Conservation (phyloP, 2,888 invertebrate genomes). For the Mystacides longicornis region DNA sequence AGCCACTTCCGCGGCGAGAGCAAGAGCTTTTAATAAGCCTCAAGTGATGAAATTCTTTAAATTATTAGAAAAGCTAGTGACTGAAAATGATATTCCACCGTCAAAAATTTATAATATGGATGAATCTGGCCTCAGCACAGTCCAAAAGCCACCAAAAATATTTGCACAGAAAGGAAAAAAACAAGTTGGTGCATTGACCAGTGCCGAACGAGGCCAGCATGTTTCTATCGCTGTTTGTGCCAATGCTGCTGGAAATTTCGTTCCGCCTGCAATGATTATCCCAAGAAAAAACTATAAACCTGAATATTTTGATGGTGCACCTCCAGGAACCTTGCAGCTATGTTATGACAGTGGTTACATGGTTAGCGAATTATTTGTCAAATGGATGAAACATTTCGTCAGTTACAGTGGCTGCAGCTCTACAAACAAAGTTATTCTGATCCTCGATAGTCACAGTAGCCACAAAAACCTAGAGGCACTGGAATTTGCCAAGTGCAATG, state of each 20-base stretch:
- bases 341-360: too few relatives aligned
- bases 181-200: background rate
- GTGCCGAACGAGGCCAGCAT: background rate
- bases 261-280: constrained; percentile 2
- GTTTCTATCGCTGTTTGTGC: constrained; percentile 1
- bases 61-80: constrained; percentile 12
- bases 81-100: constrained; percentile 12
- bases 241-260: background rate
- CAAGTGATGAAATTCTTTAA: constrained; percentile 22
- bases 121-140: background rate
- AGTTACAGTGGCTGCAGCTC: too few relatives aligned
- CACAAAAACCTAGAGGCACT: too few relatives aligned
- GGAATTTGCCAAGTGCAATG: too few relatives aligned
- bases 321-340: background rate
- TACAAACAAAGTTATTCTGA: too few relatives aligned
- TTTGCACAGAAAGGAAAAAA: background rate
- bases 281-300: background rate
- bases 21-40: constrained; percentile 21
- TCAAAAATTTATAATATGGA: constrained; percentile 16
- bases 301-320: constrained; percentile 1
- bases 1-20: constrained; percentile 14
- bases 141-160: background rate
- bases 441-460: too few relatives aligned
- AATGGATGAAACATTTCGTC: too few relatives aligned
- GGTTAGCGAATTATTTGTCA: too few relatives aligned